These are phyloP conservation scores for Teinopalpus imperialis DNA, from an alignment of 2,888 invertebrate genomes.

Conservation along the genomic window DNA sequence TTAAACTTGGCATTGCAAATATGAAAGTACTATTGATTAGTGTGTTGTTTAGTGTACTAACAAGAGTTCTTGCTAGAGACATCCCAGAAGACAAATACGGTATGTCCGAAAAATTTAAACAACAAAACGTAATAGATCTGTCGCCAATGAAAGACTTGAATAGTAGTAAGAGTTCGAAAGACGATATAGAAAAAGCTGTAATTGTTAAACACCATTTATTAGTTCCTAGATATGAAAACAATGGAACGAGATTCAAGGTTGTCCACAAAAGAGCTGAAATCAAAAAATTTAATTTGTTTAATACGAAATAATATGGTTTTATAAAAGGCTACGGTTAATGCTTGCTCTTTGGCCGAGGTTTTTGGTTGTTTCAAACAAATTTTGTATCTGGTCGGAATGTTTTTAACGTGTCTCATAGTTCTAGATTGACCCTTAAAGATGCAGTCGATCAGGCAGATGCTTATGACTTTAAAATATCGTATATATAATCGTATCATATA, in stretches of 20 bases:
- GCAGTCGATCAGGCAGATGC: background rate
- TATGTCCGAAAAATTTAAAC: slow-evolving; percentile 16
- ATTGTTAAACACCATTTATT: slow-evolving; percentile 26
- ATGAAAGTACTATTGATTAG: slow-evolving; percentile 15
- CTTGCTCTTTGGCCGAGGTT: background rate
- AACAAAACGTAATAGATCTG: slow-evolving; percentile 10
- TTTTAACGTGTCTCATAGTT: background rate
- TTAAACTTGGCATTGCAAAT: slow-evolving; percentile 3
- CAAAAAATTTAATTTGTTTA: slow-evolving; percentile 18
- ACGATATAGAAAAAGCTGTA: slow-evolving; percentile 1
- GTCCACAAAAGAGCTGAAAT: slow-evolving; percentile 25
- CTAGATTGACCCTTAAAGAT: background rate
- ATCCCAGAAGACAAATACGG: slow-evolving; percentile 8
- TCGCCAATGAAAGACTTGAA: background rate
- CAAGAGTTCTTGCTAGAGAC: background rate
- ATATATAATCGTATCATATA: no score
- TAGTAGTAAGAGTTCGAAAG: background rate
- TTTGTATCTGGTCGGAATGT: slow-evolving; percentile 1
- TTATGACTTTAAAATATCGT: no score
- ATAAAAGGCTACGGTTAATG: background rate
- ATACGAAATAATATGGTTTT: slow-evolving; percentile 2
- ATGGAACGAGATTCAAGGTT: slow-evolving; percentile 37
- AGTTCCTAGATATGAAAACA: slow-evolving; percentile 35
- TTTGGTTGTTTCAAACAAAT: slow-evolving; percentile 13
- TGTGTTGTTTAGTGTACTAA: slow-evolving; percentile 2